A percentile compares a stretch with the other conserved stretches of the same genome.
phyloP scores from a whole-genome alignment of 2,888 invertebrate species.

The Penaeus monodon region DNA sequence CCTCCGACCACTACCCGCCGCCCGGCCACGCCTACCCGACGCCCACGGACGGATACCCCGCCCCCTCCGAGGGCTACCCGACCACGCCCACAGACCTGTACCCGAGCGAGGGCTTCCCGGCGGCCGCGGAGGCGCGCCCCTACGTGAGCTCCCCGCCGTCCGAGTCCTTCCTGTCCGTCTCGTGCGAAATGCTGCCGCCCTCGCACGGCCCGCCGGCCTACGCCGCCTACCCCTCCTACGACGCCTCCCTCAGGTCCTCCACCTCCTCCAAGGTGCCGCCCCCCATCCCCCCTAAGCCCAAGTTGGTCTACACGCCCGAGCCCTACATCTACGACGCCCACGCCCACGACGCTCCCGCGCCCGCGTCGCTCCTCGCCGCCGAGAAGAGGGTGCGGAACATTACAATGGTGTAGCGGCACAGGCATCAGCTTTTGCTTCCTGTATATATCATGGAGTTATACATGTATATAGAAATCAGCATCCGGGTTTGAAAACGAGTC shows the following conservation, averaged over 20 bases:
- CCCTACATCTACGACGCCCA: conserved; percentile 57
- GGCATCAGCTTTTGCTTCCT: too few species aligned
- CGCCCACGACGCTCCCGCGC: conserved; percentile 52
- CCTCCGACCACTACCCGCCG: conserved; percentile 57
- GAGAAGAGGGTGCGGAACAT: conserved; percentile 64
- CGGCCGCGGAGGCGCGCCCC: conserved; percentile 56
- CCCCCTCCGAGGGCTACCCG: conserved; percentile 45
- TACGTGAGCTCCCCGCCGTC: conserved; percentile 65
- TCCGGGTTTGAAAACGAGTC: too few species aligned
- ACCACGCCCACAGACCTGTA: too few species aligned
- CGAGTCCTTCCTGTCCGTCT: conserved; percentile 64
- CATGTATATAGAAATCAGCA: too few species aligned
- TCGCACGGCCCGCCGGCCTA: conserved; percentile 63
- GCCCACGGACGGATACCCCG: conserved; percentile 33
- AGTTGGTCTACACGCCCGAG: conserved; percentile 62
- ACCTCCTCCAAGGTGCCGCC: conserved; percentile 56
- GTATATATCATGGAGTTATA: too few species aligned
- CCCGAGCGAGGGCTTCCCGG: conserved; percentile 38
- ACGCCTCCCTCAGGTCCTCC: conserved; percentile 40
- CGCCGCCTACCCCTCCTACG: conserved; percentile 54
- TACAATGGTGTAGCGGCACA: conserved; percentile 59
- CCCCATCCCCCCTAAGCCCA: conserved; percentile 64
- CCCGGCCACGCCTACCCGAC: conserved; percentile 40
- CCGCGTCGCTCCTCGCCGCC: conserved; percentile 52
- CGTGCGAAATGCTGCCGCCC: conserved; percentile 60